These are phyloP conservation scores for Cosmopolites sordidus DNA, from an alignment of 2,888 invertebrate genomes.

Conservation along the genomic window DNA sequence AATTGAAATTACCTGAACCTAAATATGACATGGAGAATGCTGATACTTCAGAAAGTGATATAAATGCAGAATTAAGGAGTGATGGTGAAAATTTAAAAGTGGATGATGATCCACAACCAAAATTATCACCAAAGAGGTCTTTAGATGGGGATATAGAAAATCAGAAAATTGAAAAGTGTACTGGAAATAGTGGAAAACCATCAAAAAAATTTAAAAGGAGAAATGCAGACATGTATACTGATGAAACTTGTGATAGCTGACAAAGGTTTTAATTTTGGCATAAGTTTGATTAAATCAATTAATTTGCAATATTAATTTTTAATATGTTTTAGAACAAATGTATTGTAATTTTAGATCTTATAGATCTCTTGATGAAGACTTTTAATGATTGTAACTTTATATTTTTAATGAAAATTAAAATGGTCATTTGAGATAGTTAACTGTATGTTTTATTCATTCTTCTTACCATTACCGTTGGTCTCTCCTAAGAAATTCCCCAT, in stretches of 20 bases:
- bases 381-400: too few species aligned
- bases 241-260: conserved; percentile 18
- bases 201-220: conserved; percentile 48
- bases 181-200: conserved; percentile 22
- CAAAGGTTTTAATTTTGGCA: background rate
- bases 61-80: conserved; percentile 7
- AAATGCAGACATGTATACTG: conserved; percentile 46
- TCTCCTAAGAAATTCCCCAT: too few species aligned
- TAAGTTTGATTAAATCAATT: background rate
- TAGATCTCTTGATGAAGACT: too few species aligned
- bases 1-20: conserved; percentile 32
- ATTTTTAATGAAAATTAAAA: too few species aligned
- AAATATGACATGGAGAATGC: conserved; percentile 23
- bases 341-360: too few species aligned
- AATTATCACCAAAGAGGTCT: conserved; percentile 14
- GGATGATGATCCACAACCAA: background rate
- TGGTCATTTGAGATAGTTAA: too few species aligned
- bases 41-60: conserved; percentile 1
- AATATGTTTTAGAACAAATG: too few species aligned
- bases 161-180: background rate
- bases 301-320: too few species aligned
- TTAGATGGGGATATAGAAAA: conserved; percentile 3
- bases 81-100: background rate
- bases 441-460: too few species aligned
- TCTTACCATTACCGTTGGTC: too few species aligned